A percentile compares a stretch with the other conserved stretches of the same genome.
These are phyloP conservation scores for Lasioglossum villosulum DNA, from an alignment of 2,888 invertebrate genomes.

Conservation along the genomic window DNA sequence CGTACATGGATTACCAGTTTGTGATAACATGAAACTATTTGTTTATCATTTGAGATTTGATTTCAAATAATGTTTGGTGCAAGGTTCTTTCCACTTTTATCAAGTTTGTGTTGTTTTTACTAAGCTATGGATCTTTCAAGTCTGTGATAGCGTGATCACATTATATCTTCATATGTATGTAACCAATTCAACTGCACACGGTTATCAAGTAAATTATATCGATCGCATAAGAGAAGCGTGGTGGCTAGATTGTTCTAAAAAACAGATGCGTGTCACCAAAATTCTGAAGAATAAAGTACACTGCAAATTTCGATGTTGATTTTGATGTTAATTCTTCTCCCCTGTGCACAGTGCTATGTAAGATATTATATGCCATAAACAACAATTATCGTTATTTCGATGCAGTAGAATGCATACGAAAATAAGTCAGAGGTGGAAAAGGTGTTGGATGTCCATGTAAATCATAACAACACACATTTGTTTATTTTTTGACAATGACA, in stretches of 20 bases:
- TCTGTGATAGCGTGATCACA: neutral
- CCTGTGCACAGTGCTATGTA: slow-evolving; percentile 12
- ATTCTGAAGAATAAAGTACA: slow-evolving; percentile 37
- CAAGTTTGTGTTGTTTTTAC: neutral
- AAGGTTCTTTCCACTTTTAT: neutral
- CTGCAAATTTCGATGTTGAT: slow-evolving; percentile 27
- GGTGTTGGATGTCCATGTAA: slow-evolving; percentile 11
- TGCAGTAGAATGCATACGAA: slow-evolving; percentile 3
- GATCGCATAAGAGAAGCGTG: slow-evolving; percentile 32
- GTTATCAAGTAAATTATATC: slow-evolving; percentile 34
- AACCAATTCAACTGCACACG: slow-evolving; percentile 10
- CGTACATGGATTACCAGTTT: neutral
- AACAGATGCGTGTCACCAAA: slow-evolving; percentile 33
- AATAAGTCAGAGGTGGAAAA: neutral
- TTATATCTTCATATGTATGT: slow-evolving; percentile 6
- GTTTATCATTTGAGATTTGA: neutral
- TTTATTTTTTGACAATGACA: slow-evolving; percentile 8
- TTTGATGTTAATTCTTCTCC: slow-evolving; percentile 27
- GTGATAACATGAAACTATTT: neutral
- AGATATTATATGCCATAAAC: slow-evolving; percentile 7
- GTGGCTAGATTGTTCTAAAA: slow-evolving; percentile 26
- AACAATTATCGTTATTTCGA: slow-evolving; percentile 16
- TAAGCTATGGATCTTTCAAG: neutral
- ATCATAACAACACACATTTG: slow-evolving; percentile 13
- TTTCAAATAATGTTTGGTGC: neutral